These are phyloP conservation scores for Eulemur rubriventer DNA, from an alignment of 2,797 vertebrate genomes.

Conservation along the genomic window DNA sequence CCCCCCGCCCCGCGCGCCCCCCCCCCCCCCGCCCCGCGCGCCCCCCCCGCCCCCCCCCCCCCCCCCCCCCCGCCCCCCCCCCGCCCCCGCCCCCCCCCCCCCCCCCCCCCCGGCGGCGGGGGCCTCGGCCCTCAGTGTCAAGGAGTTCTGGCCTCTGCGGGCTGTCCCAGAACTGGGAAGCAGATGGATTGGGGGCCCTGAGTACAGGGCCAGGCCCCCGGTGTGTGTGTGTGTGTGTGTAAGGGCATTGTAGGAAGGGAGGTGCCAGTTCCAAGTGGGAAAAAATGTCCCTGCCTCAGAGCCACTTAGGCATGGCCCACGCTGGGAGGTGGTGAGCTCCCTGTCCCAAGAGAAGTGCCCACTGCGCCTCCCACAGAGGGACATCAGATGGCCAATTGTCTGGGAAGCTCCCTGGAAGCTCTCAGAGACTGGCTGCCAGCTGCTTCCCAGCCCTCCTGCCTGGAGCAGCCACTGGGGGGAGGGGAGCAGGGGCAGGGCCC, in stretches of 20 bases:
- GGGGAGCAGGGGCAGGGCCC: not conserved
- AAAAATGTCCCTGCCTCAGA: not conserved
- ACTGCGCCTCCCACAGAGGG: not conserved
- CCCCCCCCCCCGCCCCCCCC: no score
- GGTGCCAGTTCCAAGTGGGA: not conserved
- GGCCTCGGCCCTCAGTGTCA: not conserved
- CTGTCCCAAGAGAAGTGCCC: not conserved
- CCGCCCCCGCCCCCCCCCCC: no score
- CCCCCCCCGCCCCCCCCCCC: no score
- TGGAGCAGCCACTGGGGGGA: not conserved
- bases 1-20: no score
- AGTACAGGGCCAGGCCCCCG: not conserved
- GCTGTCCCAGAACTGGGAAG: not conserved
- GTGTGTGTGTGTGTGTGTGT: no score
- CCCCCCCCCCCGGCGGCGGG: no score
- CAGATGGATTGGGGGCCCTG: not conserved
- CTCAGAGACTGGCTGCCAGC: slow-evolving; percentile 21
- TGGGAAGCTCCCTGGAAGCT: not conserved
- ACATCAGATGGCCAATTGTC: slow-evolving; percentile 41
- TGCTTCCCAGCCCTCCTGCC: slow-evolving; percentile 17
- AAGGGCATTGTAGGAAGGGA: not conserved
- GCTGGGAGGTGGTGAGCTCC: no score
- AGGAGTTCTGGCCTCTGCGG: not conserved
- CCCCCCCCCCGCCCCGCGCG: no score
- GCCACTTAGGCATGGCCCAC: not conserved